phyloP scores from a whole-genome alignment of 2,888 invertebrate genomes.

The Hoplodrina ambigua region DNA sequence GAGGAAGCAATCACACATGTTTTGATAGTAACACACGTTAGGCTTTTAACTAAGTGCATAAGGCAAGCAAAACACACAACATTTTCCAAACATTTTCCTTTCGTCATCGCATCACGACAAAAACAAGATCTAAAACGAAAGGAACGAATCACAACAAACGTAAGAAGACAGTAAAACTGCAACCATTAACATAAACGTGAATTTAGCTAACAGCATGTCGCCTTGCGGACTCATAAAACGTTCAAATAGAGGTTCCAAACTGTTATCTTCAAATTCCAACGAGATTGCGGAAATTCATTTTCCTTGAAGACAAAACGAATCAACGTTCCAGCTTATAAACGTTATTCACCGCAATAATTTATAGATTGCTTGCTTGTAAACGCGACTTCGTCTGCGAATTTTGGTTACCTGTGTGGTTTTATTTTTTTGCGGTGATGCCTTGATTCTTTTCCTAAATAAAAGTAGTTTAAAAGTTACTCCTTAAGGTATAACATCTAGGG shows the following conservation, averaged over 20 bases:
- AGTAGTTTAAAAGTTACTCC: too few relatives aligned
- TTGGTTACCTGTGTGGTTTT: too few relatives aligned
- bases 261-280: slow-evolving; percentile 46
- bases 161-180: slow-evolving; percentile 27
- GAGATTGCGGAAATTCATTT: slow-evolving; percentile 52
- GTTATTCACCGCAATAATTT: slow-evolving; percentile 43
- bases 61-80: not conserved
- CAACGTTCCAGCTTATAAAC: slow-evolving; percentile 42
- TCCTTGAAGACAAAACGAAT: slow-evolving; percentile 47
- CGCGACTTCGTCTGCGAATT: too few relatives aligned
- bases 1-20: too few relatives aligned
- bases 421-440: too few relatives aligned
- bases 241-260: slow-evolving; percentile 42
- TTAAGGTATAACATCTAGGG: too few relatives aligned
- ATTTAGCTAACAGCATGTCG: slow-evolving; percentile 33
- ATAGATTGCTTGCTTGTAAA: slow-evolving; percentile 20
- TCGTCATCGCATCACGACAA: not conserved
- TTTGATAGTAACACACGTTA: too few relatives aligned
- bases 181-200: slow-evolving; percentile 46
- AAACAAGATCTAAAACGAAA: not conserved
- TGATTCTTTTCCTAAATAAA: too few relatives aligned
- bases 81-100: too few relatives aligned
- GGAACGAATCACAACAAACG: slow-evolving; percentile 27
- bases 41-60: not conserved
- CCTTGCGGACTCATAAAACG: slow-evolving; percentile 47